A percentile compares a stretch with the other conserved stretches of the same genome.
phyloP scores from a whole-genome alignment of 2,797 vertebrate genomes.

The Molothrus aeneus region DNA sequence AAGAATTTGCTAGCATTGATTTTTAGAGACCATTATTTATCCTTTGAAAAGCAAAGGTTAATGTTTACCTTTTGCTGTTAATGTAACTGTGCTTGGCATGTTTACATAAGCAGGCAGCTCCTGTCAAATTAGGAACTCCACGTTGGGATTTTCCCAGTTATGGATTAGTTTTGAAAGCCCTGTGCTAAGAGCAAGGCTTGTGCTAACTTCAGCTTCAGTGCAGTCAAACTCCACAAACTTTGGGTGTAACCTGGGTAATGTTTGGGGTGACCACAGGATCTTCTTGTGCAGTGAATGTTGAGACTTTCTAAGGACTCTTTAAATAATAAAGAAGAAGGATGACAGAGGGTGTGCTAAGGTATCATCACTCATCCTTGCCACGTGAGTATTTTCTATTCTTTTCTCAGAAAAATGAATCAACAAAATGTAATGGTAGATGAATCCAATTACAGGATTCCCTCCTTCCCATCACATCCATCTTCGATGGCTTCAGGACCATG shows the following conservation, averaged over 20 bases:
- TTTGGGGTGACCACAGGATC: background rate
- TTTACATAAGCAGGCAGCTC: slow-evolving; percentile 84
- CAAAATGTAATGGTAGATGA: background rate
- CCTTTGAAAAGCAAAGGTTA: background rate
- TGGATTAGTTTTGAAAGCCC: background rate
- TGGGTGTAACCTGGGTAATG: background rate
- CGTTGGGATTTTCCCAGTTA: background rate
- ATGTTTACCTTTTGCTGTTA: slow-evolving; percentile 81
- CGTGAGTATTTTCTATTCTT: background rate
- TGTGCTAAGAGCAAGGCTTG: background rate
- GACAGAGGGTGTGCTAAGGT: background rate
- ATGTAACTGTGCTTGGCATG: slow-evolving; percentile 76
- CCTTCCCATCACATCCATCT: background rate
- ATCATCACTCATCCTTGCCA: background rate
- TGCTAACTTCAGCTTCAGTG: background rate
- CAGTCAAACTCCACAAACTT: background rate
- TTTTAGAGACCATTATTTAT: background rate
- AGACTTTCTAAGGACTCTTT: background rate
- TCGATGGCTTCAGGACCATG: background rate
- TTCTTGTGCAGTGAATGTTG: background rate
- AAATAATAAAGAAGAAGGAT: background rate
- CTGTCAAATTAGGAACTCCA: slow-evolving; percentile 64
- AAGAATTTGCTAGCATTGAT: background rate
- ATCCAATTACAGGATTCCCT: background rate
- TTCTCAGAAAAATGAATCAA: background rate